These are phyloP conservation scores for Tapera naevia DNA, from an alignment of 2,797 vertebrate species.

Conservation along the genomic window DNA sequence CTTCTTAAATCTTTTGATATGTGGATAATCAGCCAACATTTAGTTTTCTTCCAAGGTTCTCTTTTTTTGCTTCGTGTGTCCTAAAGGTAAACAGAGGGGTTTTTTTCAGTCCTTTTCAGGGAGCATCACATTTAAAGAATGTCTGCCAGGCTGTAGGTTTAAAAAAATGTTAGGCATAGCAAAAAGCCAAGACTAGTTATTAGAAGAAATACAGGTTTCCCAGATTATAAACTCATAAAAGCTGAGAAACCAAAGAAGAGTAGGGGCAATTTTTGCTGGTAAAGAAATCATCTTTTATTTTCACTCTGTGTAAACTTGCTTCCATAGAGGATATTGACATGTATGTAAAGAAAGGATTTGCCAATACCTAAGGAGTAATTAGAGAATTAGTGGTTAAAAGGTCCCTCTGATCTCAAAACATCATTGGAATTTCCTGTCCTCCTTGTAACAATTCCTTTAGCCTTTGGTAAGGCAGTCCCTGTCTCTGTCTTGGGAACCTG, in stretches of 20 bases:
- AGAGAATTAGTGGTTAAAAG: not conserved
- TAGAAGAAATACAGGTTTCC: not conserved
- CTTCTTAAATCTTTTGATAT: not conserved
- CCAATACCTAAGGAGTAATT: not conserved
- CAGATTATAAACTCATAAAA: not conserved
- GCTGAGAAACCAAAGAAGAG: not conserved
- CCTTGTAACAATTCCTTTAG: not conserved
- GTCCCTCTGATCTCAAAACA: not conserved
- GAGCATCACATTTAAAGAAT: not conserved
- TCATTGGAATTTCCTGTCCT: not conserved
- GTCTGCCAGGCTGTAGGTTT: not conserved
- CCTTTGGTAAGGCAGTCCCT: not conserved
- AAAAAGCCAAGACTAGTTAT: not conserved
- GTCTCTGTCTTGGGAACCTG: not conserved
- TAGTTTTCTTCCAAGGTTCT: not conserved
- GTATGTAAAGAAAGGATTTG: not conserved
- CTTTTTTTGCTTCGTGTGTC: not conserved
- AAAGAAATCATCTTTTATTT: not conserved
- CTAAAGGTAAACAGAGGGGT: not conserved
- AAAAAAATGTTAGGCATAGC: not conserved
- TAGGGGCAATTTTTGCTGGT: not conserved
- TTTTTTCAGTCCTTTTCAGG: not conserved
- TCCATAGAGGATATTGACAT: not conserved
- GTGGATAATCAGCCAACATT: not conserved
- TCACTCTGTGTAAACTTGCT: not conserved